phyloP scores from a whole-genome alignment of 2,113 vertebrate genomes.

The Lates calcarifer region DNA sequence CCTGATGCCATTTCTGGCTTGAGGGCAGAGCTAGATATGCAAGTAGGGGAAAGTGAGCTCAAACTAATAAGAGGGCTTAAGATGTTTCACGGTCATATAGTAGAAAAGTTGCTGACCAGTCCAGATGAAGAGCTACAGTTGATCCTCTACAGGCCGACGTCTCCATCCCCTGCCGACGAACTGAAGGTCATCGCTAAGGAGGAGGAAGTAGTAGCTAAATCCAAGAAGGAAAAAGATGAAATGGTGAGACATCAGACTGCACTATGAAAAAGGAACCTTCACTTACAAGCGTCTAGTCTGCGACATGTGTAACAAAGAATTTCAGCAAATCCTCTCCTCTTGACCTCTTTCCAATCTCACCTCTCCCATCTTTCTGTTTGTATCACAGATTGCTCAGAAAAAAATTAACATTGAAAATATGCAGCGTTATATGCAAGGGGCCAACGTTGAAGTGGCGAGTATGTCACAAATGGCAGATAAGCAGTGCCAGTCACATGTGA shows the following conservation, averaged over 20 bases:
- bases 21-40: not conserved
- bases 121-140: constrained; percentile 80
- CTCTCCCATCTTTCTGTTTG: not conserved
- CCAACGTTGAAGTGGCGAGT: constrained; percentile 62
- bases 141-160: constrained; percentile 64
- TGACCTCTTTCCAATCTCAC: not conserved
- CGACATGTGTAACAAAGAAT: not conserved
- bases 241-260: constrained; percentile 78
- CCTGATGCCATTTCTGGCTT: constrained; percentile 66
- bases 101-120: constrained; percentile 84
- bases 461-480: constrained; percentile 66
- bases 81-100: constrained; percentile 81
- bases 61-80: constrained; percentile 75
- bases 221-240: constrained; percentile 66
- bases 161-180: constrained; percentile 59
- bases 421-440: constrained; percentile 79
- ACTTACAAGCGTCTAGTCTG: not conserved
- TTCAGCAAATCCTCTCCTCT: not conserved
- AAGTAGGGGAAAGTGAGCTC: constrained; percentile 26
- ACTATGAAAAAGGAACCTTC: not conserved
- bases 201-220: constrained; percentile 71
- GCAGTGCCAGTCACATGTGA: constrained; percentile 73
- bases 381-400: constrained; percentile 83
- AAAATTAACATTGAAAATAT: constrained; percentile 80
- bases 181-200: too few species aligned